phyloP scores from a whole-genome alignment of 1,140 invertebrate genomes.

The Episyrphus balteatus region DNA sequence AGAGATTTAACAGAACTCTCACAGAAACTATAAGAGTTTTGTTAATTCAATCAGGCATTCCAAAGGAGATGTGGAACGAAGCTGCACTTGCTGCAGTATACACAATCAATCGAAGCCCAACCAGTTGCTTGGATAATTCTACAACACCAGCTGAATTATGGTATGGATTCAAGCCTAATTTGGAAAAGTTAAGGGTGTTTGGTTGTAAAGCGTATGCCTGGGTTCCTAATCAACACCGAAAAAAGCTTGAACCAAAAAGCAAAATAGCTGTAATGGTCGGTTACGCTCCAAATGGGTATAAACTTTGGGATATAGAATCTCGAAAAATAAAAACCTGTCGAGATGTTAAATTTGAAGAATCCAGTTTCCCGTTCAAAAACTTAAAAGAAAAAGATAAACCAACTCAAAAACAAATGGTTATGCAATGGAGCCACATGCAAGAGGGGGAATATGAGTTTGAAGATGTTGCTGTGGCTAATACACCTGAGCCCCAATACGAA shows the following conservation, averaged over 20 bases:
- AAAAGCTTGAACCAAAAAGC: conserved; percentile 9
- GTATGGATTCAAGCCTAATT: conserved; percentile 17
- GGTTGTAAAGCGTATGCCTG: conserved; percentile 14
- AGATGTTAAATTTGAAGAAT: conserved; percentile 14
- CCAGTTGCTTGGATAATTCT: conserved; percentile 1
- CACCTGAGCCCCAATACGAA: no score
- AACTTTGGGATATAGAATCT: conserved; percentile 19
- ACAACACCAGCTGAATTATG: conserved; percentile 24
- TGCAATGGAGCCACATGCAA: no score
- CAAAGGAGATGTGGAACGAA: conserved; percentile 23
- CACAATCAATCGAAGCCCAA: no score
- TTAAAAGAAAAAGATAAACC: neutral
- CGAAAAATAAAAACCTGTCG: conserved; percentile 11
- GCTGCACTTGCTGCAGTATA: no score
- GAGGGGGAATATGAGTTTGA: no score
- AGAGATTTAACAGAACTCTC: no score
- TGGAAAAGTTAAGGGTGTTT: conserved; percentile 19
- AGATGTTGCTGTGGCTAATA: no score
- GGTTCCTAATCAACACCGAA: conserved; percentile 8
- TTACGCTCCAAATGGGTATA: conserved; percentile 18
- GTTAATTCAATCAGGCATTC: conserved; percentile 7
- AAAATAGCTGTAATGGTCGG: conserved; percentile 11
- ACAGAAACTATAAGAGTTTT: no score
- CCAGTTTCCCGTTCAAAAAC: neutral
- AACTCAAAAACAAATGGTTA: no score